Conservation (phyloP, 1,140 invertebrate genomes). For the Lysiphlebus fabarum region DNA sequence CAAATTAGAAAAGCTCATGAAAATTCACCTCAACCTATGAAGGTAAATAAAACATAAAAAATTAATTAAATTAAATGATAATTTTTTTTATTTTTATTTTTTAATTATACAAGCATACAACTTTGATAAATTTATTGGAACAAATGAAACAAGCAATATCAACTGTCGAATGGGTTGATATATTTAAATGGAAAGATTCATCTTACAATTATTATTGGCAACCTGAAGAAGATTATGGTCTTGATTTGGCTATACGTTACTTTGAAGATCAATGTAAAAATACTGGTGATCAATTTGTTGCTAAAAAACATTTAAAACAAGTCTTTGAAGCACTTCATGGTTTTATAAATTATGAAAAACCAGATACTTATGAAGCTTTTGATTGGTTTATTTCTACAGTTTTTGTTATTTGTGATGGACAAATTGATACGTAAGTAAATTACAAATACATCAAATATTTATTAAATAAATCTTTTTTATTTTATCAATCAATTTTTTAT, state of each 20-base stretch:
- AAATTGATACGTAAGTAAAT: slow-evolving; percentile 41
- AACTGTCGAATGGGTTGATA: slow-evolving; percentile 44
- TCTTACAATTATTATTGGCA: slow-evolving; percentile 39
- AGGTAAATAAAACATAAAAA: slow-evolving; percentile 29
- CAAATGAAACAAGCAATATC: slow-evolving; percentile 51
- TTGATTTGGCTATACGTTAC: slow-evolving; percentile 42
- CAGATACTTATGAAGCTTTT: slow-evolving; percentile 39
- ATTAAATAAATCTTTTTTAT: no score
- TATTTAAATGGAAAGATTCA: slow-evolving; percentile 42
- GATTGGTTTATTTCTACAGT: slow-evolving; percentile 51
- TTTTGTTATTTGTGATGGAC: slow-evolving; percentile 46
- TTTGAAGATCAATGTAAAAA: slow-evolving; percentile 36
- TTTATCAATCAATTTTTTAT: no score
- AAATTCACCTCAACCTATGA: slow-evolving; percentile 33
- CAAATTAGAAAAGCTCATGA: slow-evolving; percentile 42
- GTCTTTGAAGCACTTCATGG: slow-evolving; percentile 42
- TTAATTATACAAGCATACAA: slow-evolving; percentile 33
- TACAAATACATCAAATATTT: no score
- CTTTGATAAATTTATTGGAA: slow-evolving; percentile 41
- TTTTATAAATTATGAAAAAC: slow-evolving; percentile 45
- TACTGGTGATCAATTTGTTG: slow-evolving; percentile 29
- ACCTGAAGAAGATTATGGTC: slow-evolving; percentile 43
- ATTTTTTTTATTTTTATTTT: slow-evolving; percentile 7
- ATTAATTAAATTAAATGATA: slow-evolving; percentile 1
- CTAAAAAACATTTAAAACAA: slow-evolving; percentile 38